phyloP scores from a whole-genome alignment of 2,113 vertebrate genomes.

The Lampris incognitus region DNA sequence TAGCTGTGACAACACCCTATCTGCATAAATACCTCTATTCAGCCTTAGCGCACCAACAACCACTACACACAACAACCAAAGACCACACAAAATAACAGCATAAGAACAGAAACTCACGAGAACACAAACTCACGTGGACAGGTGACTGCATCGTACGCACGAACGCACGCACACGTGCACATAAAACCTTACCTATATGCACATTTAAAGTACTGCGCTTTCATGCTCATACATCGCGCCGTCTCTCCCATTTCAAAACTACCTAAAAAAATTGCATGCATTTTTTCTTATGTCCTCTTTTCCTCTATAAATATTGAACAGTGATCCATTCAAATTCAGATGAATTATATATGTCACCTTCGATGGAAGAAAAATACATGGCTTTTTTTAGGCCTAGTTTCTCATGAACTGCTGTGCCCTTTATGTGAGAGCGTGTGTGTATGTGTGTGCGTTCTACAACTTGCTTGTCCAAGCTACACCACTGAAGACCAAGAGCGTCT shows the following conservation, averaged over 20 bases:
- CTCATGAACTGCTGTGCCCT: slow-evolving; percentile 6
- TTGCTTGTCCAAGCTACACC: not conserved
- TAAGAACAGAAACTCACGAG: slow-evolving; percentile 27
- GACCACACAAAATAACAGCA: not conserved
- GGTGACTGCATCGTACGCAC: not conserved
- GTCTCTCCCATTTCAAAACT: slow-evolving; percentile 53
- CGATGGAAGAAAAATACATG: slow-evolving; percentile 36
- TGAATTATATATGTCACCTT: slow-evolving; percentile 68
- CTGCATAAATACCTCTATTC: slow-evolving; percentile 58
- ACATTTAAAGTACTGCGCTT: slow-evolving; percentile 30
- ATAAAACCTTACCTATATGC: not conserved
- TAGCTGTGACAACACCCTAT: slow-evolving; percentile 40
- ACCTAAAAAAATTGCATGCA: slow-evolving; percentile 32
- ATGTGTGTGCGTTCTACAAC: not conserved
- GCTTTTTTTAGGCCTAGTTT: slow-evolving; percentile 39
- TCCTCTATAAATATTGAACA: slow-evolving; percentile 64
- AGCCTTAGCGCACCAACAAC: slow-evolving; percentile 25
- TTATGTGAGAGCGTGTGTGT: slow-evolving; percentile 16
- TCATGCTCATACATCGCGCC: slow-evolving; percentile 16
- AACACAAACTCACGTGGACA: slow-evolving; percentile 13
- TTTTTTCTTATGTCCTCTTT: slow-evolving; percentile 44
- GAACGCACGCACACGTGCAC: slow-evolving; percentile 12
- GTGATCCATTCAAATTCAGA: slow-evolving; percentile 58
- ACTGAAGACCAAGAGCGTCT: not conserved
- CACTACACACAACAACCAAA: slow-evolving; percentile 34